Base-by-base conservation (phyloP, 2,888 invertebrate genomes). In the Lycophotia porphyrea region DNA sequence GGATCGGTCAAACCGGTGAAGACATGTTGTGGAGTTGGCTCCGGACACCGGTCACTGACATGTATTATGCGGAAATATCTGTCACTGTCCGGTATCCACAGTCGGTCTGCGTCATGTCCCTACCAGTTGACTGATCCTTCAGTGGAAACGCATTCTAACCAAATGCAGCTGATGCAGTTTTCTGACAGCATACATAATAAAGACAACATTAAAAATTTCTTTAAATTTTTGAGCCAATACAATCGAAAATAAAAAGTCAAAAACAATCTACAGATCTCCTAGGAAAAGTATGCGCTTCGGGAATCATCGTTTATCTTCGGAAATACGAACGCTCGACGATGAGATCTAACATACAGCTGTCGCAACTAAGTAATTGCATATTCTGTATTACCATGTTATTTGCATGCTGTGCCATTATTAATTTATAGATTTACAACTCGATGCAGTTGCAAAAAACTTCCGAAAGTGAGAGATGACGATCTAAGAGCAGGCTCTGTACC, bases 221-320 rank as follows among this genome's bases (percentile, higher is more conserved):
- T 79, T 31, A 8, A 65, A 60, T 63, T 44, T 68, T 42, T 21
- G 74, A 82, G 81, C 74, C 65, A 83, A 61, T 21, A 60, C 60
- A 72, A 79, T 55, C 36, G 11, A 27, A 82, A 71, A 52, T 65
- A 18, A 58, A 49, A 66, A 39, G 9, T 67, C 27, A 66, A 82
- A 81, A 76, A 75, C 84, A 81, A 80, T 80, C 71, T 60, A 60
- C 60, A 60, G 34, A 60, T 60, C 31, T 60, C 31, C 21, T 1
- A 60, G 21, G 31, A 60, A 60, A 60, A 60, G 9, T 60, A 34
- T 21, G 60, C 31, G 34, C 21, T 60, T 34, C 34, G 60, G 34
- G 9, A 21, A 27, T 55, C 2, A 55, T 55, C 27, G 52, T 55
- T 24, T 27, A 8, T 18, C 55, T 15, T 58, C 4, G 31, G 21